phyloP scores from a whole-genome alignment of 2,113 vertebrate species.

The Mohoua ochrocephala region DNA sequence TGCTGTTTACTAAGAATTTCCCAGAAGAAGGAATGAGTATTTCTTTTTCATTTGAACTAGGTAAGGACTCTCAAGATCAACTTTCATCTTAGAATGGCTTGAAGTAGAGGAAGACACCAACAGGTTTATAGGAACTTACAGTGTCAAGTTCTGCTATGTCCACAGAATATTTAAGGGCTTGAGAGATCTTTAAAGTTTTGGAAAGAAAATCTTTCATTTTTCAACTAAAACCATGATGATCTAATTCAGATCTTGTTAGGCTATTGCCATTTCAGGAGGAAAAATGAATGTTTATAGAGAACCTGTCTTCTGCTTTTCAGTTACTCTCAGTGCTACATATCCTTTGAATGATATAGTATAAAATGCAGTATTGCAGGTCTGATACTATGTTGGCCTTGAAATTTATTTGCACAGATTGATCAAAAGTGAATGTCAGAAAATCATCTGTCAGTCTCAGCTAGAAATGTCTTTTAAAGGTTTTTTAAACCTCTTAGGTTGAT shows the following conservation, averaged over 20 bases:
- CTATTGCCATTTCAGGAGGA: neutral
- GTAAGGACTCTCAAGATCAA: neutral
- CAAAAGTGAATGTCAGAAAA: constrained; percentile 28
- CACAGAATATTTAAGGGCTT: neutral
- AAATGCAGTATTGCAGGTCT: neutral
- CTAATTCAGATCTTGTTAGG: neutral
- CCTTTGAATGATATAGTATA: neutral
- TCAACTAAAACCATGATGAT: neutral
- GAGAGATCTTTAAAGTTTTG: neutral
- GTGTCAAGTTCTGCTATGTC: neutral
- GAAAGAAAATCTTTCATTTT: neutral
- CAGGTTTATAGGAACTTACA: neutral
- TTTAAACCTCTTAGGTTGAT: neutral
- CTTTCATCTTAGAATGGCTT: neutral
- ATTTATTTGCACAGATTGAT: constrained; percentile 12
- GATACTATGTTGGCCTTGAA: neutral
- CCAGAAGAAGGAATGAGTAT: neutral
- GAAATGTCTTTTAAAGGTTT: constrained; percentile 5
- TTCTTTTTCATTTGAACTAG: neutral
- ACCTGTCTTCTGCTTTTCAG: neutral
- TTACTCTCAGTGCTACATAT: neutral
- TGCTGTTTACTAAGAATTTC: neutral
- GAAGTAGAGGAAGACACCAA: neutral
- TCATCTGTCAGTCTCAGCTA: neutral
- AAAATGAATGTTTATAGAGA: neutral